A percentile compares a stretch with the other conserved stretches of the same genome.
Evolutionary conservation across 2,888 invertebrate species (phyloP).

Genomic region (Leptothorax acervorum): DNA sequence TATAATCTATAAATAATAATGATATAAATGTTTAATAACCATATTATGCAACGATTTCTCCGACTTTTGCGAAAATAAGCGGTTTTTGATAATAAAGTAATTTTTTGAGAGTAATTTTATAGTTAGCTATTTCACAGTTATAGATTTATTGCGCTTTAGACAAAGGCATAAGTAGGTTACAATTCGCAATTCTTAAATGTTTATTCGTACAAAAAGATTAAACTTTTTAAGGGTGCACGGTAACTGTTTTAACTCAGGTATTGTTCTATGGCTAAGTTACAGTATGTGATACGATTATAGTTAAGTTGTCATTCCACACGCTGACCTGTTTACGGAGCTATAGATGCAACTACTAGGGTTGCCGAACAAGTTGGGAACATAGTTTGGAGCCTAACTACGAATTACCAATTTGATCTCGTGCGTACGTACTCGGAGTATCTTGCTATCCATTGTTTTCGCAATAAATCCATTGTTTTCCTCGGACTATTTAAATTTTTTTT

Average conservation of each 20-base stretch:
- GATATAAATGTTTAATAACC: not conserved
- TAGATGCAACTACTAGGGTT: constrained; percentile 60
- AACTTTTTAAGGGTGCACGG: not conserved
- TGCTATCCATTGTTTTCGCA: constrained; percentile 60
- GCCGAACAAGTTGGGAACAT: constrained; percentile 67
- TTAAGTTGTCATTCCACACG: constrained; percentile 63
- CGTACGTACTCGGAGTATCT: constrained; percentile 45
- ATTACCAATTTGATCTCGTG: constrained; percentile 67
- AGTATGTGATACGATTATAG: constrained; percentile 64
- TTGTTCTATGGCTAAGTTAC: constrained; percentile 54
- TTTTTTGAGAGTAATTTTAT: not conserved
- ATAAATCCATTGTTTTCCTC: constrained; percentile 49
- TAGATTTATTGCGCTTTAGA: not conserved
- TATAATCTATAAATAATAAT: too few species aligned
- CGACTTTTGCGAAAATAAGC: not conserved
- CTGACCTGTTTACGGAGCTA: constrained; percentile 55
- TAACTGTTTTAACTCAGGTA: constrained; percentile 13
- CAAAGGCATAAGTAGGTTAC: not conserved
- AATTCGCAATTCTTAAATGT: not conserved
- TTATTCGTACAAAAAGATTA: not conserved
- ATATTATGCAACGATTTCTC: not conserved
- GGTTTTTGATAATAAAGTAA: not conserved
- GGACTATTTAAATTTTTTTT: constrained; percentile 57
- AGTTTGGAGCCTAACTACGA: constrained; percentile 64
- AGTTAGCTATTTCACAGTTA: not conserved